A percentile compares a stretch with the other conserved stretches of the same genome.
Conservation (phyloP, 2,797 vertebrate genomes). For the Platyrinchus mystaceus region DNA sequence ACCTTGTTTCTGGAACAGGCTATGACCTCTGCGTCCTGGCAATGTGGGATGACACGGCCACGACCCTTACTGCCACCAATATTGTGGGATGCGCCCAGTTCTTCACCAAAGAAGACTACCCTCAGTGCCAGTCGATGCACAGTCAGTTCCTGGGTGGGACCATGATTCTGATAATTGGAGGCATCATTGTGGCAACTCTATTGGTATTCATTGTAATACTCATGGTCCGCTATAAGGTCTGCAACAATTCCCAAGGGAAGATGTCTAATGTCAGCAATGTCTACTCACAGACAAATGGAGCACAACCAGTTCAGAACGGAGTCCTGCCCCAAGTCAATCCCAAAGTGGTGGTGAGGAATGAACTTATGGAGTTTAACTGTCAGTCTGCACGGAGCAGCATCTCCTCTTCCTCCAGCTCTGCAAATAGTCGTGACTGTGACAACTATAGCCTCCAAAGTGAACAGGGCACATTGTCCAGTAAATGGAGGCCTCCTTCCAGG, state of each 20-base stretch:
- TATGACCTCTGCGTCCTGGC: conserved; percentile 97
- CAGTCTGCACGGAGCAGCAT: conserved; percentile 86
- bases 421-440: conserved; percentile 82
- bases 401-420: conserved; percentile 90
- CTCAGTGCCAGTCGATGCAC: conserved; percentile 93
- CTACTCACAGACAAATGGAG: conserved; percentile 93
- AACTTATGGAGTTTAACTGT: conserved; percentile 86
- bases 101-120: conserved; percentile 91
- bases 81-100: conserved; percentile 95
- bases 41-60: conserved; percentile 96
- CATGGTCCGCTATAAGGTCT: conserved; percentile 96
- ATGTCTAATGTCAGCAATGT: conserved; percentile 87
- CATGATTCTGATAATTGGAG: conserved; percentile 95
- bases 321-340: conserved; percentile 85
- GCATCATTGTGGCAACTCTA: conserved; percentile 92
- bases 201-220: conserved; percentile 96
- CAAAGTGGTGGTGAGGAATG: conserved; percentile 89
- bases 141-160: conserved; percentile 95
- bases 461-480: conserved; percentile 84
- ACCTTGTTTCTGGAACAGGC: conserved; percentile 91
- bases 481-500: conserved; percentile 85
- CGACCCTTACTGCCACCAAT: conserved; percentile 96
- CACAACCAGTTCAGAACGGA: conserved; percentile 80
- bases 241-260: conserved; percentile 82
- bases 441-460: conserved; percentile 83